Conservation (phyloP, 2,888 invertebrate species). For the Caradrina kadenii region DNA sequence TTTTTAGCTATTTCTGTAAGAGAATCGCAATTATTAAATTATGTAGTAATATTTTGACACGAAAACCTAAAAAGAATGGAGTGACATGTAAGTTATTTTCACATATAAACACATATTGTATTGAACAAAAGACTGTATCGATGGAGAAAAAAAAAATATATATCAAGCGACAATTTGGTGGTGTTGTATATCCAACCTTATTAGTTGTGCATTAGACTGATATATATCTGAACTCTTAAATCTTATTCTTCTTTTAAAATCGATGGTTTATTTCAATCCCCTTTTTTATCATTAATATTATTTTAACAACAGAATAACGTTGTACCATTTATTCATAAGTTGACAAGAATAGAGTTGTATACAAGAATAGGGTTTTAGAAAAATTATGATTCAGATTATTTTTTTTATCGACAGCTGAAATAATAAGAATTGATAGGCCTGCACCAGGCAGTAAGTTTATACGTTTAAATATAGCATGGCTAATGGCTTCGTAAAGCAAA, state of each 20-base stretch:
- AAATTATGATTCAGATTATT: background rate
- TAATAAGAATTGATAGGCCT: background rate
- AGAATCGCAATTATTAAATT: background rate
- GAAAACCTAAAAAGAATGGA: background rate
- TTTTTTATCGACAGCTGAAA: slow-evolving; percentile 11
- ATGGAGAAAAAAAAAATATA: no score
- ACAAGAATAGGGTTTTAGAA: no score
- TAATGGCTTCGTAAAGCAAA: background rate
- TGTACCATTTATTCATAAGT: no score
- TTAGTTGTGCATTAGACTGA: no score
- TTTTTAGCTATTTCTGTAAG: background rate
- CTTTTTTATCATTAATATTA: no score
- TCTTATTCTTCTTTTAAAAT: no score
- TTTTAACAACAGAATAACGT: no score
- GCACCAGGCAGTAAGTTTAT: slow-evolving; percentile 9
- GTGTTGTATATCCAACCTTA: no score
- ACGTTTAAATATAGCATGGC: background rate
- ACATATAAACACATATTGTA: background rate
- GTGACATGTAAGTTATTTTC: slow-evolving; percentile 6
- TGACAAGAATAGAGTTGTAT: no score
- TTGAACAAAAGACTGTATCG: background rate
- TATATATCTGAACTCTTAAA: no score
- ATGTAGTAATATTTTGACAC: background rate
- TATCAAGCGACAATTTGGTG: no score
- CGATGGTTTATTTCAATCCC: no score